Conservation (phyloP, 2,888 invertebrate genomes). For the Stenotaenia linearis region DNA sequence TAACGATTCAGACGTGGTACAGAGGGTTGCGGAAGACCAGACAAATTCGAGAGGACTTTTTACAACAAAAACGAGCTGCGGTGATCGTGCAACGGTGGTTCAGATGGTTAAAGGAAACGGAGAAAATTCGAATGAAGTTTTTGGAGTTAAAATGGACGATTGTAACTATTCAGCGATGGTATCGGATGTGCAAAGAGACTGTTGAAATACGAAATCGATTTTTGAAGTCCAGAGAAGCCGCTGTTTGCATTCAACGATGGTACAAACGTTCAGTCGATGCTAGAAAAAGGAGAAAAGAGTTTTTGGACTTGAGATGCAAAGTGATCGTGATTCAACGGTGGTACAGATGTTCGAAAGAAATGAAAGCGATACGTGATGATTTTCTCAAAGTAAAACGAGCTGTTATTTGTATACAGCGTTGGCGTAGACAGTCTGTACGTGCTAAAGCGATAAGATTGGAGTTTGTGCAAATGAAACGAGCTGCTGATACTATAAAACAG, state of each 20-base stretch:
- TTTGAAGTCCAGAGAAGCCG: neutral
- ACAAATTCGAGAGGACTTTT: neutral
- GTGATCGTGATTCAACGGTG: slow-evolving; percentile 38
- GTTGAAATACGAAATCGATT: neutral
- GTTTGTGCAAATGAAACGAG: too few species aligned
- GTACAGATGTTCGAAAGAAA: slow-evolving; percentile 9
- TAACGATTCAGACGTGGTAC: neutral
- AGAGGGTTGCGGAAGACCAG: neutral
- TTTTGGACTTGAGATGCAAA: slow-evolving; percentile 35
- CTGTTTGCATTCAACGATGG: neutral
- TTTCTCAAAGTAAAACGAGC: neutral
- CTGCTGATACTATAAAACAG: too few species aligned
- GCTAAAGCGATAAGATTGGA: too few species aligned
- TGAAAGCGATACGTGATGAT: neutral
- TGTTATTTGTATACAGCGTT: neutral
- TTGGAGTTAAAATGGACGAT: neutral
- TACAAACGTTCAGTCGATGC: neutral
- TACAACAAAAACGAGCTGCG: neutral
- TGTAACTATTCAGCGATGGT: neutral
- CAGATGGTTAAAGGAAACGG: neutral
- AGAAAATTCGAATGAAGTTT: neutral
- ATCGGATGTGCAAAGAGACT: neutral
- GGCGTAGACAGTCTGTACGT: neutral
- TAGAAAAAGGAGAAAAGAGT: slow-evolving; percentile 10
- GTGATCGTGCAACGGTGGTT: neutral